Conservation (phyloP, 2,113 vertebrate genomes). For the Sapayoa aenigma region DNA sequence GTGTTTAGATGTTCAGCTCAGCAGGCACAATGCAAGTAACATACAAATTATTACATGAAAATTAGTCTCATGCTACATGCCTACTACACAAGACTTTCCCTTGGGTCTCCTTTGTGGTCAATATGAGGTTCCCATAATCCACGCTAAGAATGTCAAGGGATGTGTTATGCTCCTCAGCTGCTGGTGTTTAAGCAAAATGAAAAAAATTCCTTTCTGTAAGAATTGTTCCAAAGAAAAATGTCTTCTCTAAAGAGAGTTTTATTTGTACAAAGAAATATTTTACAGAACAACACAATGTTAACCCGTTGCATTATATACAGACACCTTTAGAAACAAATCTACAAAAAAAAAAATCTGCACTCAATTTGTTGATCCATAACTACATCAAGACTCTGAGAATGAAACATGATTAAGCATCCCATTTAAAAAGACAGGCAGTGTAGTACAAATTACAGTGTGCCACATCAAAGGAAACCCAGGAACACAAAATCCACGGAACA, state of each 20-base stretch:
- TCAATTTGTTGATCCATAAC: constrained; percentile 3
- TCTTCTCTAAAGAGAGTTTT: not conserved
- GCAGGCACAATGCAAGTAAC: not conserved
- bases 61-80: not conserved
- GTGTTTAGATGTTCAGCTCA: not conserved
- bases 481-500: not conserved
- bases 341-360: not conserved
- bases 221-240: not conserved
- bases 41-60: not conserved
- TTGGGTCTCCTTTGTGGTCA: not conserved
- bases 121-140: not conserved
- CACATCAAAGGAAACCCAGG: constrained; percentile 36
- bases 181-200: not conserved
- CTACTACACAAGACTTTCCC: not conserved
- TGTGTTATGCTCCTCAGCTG: not conserved
- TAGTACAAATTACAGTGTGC: constrained; percentile 40
- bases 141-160: not conserved
- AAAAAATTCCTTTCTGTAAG: not conserved
- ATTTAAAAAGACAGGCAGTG: not conserved
- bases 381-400: not conserved
- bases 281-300: not conserved
- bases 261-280: not conserved
- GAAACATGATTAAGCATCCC: not conserved
- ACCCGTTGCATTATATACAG: not conserved
- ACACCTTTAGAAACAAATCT: not conserved